Conservation (phyloP, 1,140 invertebrate species). For the Whitmania pigra region DNA sequence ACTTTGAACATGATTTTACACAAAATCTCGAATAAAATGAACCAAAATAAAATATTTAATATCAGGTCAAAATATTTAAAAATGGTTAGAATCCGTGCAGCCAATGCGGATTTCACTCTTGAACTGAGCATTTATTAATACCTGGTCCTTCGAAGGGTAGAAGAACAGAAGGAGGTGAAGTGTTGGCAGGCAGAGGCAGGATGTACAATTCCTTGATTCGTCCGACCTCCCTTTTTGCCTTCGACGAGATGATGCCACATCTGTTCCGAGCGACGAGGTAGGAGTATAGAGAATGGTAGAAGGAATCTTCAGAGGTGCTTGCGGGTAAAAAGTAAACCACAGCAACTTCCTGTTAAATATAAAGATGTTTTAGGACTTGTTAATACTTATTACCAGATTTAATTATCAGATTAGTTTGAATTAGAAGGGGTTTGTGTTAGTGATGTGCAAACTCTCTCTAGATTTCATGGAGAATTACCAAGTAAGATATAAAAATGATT, state of each 20-base stretch:
- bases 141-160: conserved; percentile 62
- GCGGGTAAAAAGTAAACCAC: neutral
- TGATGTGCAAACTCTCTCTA: too few species aligned
- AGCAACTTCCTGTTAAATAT: neutral
- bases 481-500: too few species aligned
- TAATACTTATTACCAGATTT: too few species aligned
- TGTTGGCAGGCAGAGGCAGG: conserved; percentile 64
- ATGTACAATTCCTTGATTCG: conserved; percentile 86
- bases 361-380: too few species aligned
- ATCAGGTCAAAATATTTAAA: neutral
- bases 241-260: neutral
- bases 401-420: too few species aligned
- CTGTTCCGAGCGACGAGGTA: conserved; percentile 5
- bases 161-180: conserved; percentile 56
- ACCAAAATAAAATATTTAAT: neutral
- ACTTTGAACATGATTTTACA: too few species aligned
- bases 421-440: too few species aligned
- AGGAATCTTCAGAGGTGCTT: neutral
- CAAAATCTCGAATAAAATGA: too few species aligned
- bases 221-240: neutral
- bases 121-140: conserved; percentile 25
- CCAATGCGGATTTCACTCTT: neutral
- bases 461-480: too few species aligned
- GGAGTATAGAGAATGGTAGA: neutral
- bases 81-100: too few species aligned